Percentiles rank a stretch among this genome's conserved stretches.
Conservation (phyloP, 2,113 vertebrate species). For the Rhabdomys dilectus region DNA sequence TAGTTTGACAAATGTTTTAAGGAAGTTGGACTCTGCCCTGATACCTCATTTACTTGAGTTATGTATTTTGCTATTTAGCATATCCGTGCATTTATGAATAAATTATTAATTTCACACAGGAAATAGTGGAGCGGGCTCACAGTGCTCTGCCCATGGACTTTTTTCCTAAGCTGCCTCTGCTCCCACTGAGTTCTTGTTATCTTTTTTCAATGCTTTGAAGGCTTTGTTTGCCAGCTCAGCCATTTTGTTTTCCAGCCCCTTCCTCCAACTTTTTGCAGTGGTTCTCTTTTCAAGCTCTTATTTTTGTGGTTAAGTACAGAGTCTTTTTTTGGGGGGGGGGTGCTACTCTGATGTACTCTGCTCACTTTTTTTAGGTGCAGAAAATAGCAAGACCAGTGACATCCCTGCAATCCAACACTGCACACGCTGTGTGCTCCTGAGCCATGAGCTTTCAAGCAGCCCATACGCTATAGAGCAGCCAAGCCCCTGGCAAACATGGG, state of each 20-base stretch:
- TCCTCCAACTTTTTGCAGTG: neutral
- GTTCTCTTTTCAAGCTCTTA: neutral
- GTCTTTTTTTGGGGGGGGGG: neutral
- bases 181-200: slow-evolving; percentile 3
- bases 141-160: neutral
- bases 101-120: neutral
- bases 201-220: neutral
- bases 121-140: neutral
- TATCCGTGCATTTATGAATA: slow-evolving; percentile 33
- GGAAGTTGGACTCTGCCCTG: neutral
- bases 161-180: neutral
- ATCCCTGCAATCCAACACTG: neutral
- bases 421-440: neutral
- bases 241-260: neutral
- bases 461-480: neutral
- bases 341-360: neutral
- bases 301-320: neutral
- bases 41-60: slow-evolving; percentile 33
- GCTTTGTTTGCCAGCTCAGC: neutral
- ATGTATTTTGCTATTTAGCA: slow-evolving; percentile 3
- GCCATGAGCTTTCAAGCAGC: neutral
- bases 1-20: slow-evolving; percentile 59
- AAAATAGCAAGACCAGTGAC: neutral
- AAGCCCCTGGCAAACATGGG: neutral
- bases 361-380: neutral